Base-by-base conservation (phyloP, 1,140 invertebrate species). In the Papilio dardanus region DNA sequence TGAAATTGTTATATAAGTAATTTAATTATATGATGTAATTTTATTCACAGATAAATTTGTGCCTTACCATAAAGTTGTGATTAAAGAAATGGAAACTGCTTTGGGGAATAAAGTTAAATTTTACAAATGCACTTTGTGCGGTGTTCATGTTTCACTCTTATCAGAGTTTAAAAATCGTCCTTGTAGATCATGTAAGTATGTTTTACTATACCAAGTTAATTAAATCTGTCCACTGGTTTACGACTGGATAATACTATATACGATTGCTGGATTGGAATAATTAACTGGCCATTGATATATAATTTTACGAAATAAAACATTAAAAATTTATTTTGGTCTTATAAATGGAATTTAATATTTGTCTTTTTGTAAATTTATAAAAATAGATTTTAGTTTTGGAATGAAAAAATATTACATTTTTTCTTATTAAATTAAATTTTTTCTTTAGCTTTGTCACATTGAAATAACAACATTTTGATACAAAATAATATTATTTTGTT, bases 71-170 rank as follows among this genome's bases (percentile, higher is more conserved):
- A 88, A 90, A 75, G 89, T 90, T 0, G 79, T 88, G 16, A 74
- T 88, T 37, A 88, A 87, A 75, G 86, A 88, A 71, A 79, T 88
- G 68, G 76, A 82, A 74, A 84, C 83, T n/a, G 73, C 80, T 4
- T 62, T 75, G 4, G 88, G 89, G 0, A 77, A 81, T 2, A 83
- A 79, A 67, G 76, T 87, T 2, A 88, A 89, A 67, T 81, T 91
- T 50, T 93, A 89, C 75, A 84, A 90, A 42, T 93, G 92, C 77
- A 86, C 86, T 58, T 80, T 80, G 0, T 93, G 92, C 68, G 84
- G 86, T 68, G 77, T 89, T 1, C 84, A 86, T 75, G 91, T 89
- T 10, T 79, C 79, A 4, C 79, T 85, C 10, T 69, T 93, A 46
- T 68, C 81, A 6, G 88, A 93, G 42, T 91, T 93, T 75, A 89